Evolutionary conservation across 2,797 vertebrate genomes (phyloP), one percentile per base, ranked within the genome.

Genomic region (Poeciliopsis turneri): DNA sequence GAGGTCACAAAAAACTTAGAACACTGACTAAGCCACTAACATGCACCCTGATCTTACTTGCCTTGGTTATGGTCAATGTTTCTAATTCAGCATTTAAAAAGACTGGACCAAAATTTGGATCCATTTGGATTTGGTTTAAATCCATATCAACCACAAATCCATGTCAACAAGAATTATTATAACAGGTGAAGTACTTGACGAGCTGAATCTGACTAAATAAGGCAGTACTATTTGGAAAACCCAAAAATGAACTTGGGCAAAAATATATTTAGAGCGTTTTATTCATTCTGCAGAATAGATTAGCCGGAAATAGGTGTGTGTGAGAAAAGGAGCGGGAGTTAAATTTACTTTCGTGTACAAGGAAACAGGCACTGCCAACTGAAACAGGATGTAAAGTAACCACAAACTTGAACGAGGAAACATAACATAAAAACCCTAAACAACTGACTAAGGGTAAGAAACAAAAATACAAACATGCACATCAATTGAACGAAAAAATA

Each of bases 311-410:
- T n/a, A 69, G 66, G 66, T 7, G 39, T 69, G 25, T 43, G 12
- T 39, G 64, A 41, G 9, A 68, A 68, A 68, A 68, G 10, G 36
- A 39, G 25, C 5, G 15, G 5, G 23, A 69, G 23, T 20, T 66
- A 66, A 36, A 66, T 18, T 69, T 69, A n/a, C 23, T 6, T 5
- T n/a, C 1, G 66, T 69, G 5, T 15, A 2, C 23, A 43, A 69
- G 30, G 9, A 36, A 69, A 69, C 12, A 45, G 23, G 5, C 20
- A n/a, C 41, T 45, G 41, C 66, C 66, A 43, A 69, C 66, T 6
- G 66, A 69, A 69, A 45, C 66, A 69, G 66, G 66, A 69, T 69
- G 66, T 16, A 69, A n/a, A 69, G 39, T 43, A 69, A 69, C 66
- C 66, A n/a, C 66, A 69, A 45, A 45, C 41, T 3, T n/a, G 11